Evolutionary conservation across 1,140 invertebrate genomes (phyloP).

Genomic region (Plectrocnemia conspersa): DNA sequence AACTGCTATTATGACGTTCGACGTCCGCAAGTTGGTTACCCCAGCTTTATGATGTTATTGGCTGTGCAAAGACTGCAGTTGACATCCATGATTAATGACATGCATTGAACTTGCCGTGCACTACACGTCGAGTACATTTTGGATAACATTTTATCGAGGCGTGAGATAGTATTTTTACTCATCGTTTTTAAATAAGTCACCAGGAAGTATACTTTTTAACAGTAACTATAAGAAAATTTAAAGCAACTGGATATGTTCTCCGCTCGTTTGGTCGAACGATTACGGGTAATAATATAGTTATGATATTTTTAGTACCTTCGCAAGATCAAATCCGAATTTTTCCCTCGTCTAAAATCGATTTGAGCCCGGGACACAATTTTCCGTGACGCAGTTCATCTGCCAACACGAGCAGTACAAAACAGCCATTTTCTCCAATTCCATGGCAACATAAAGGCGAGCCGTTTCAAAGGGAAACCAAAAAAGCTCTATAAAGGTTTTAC

Average conservation of each 20-base stretch:
- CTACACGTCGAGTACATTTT: conserved; percentile 9
- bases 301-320: no score
- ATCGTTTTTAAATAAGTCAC: no score
- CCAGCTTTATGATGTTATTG: conserved; percentile 18
- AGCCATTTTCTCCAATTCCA: conserved; percentile 9
- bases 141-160: conserved; percentile 3
- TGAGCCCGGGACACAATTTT: background rate
- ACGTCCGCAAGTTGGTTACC: background rate
- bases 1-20: no score
- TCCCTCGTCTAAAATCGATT: background rate
- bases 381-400: conserved; percentile 3
- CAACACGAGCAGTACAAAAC: conserved; percentile 16
- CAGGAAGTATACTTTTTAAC: no score
- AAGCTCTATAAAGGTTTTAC: conserved; percentile 21
- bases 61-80: conserved; percentile 14
- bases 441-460: conserved; percentile 12
- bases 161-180: background rate
- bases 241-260: no score
- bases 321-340: no score
- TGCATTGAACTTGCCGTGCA: conserved; percentile 16
- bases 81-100: conserved; percentile 26
- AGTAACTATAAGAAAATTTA: no score
- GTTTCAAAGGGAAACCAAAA: conserved; percentile 20
- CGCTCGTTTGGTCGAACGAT: no score
- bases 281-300: no score